These are phyloP conservation scores for Phenganax stokvisi DNA, from an alignment of 92 coral and sea anemone species.

Conservation along the genomic window DNA sequence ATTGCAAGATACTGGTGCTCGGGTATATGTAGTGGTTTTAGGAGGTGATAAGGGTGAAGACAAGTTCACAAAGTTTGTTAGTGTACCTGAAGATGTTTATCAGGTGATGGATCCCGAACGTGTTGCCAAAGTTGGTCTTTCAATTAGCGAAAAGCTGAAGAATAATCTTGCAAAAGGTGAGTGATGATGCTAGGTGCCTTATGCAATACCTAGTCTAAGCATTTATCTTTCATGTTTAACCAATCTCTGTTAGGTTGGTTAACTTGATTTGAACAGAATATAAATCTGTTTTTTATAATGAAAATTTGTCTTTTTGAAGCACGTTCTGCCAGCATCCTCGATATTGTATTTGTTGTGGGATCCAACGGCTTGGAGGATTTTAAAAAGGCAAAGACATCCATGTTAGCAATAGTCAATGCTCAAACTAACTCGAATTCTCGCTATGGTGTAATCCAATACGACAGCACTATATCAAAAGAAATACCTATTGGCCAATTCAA, in stretches of 20 bases:
- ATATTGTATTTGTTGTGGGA: slow-evolving; percentile 35
- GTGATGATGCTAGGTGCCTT: not conserved
- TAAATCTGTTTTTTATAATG: not conserved
- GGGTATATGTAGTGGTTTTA: slow-evolving; percentile 57
- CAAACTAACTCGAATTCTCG: slow-evolving; percentile 9
- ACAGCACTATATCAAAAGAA: not conserved
- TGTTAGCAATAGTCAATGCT: not conserved
- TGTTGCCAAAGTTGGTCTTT: slow-evolving; percentile 5
- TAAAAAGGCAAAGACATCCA: slow-evolving; percentile 31
- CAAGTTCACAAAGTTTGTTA: slow-evolving; percentile 50
- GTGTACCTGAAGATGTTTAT: slow-evolving; percentile 47
- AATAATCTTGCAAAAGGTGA: slow-evolving; percentile 27
- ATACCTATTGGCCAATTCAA: slow-evolving; percentile 25
- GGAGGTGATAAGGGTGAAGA: slow-evolving; percentile 49
- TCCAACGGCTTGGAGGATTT: slow-evolving; percentile 16
- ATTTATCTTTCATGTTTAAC: not conserved
- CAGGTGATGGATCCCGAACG: slow-evolving; percentile 11
- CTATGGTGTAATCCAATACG: slow-evolving; percentile 34
- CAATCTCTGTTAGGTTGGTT: not conserved
- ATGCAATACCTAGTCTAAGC: too few relatives aligned
- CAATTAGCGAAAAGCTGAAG: slow-evolving; percentile 17
- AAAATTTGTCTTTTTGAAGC: slow-evolving; percentile 9
- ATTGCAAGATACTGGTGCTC: slow-evolving; percentile 56
- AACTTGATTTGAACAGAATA: not conserved
- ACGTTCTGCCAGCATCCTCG: slow-evolving; percentile 11